Conservation (phyloP, 2,888 invertebrate genomes). For the Microchrysa polita region DNA sequence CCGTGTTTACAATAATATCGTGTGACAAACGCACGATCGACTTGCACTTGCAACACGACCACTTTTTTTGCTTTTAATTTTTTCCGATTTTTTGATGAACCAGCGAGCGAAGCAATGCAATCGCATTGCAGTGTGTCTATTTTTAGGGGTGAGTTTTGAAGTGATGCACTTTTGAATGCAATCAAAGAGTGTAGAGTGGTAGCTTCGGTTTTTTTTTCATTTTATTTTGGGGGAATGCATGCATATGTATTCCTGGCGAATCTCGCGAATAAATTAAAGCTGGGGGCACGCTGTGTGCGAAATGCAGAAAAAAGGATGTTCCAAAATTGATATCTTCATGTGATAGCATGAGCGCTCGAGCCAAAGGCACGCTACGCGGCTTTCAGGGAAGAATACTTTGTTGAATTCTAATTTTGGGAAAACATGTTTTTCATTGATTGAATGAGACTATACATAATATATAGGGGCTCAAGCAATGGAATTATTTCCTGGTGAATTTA, state of each 20-base stretch:
- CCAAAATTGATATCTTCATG: conserved; percentile 1
- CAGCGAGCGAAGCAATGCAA: background rate
- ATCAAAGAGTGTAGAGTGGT: background rate
- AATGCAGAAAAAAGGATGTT: conserved; percentile 5
- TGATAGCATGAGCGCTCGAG: background rate
- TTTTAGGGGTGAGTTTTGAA: conserved; percentile 29
- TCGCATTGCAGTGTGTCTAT: conserved; percentile 36
- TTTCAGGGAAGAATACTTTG: too few relatives aligned
- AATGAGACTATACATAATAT: too few relatives aligned
- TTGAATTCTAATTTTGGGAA: too few relatives aligned
- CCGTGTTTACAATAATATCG: conserved; percentile 45
- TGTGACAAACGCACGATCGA: conserved; percentile 45
- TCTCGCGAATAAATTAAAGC: conserved; percentile 16
- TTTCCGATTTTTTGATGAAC: background rate
- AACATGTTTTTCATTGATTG: too few relatives aligned
- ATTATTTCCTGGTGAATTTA: too few relatives aligned
- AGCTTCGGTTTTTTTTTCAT: too few relatives aligned
- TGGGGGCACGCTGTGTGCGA: conserved; percentile 6
- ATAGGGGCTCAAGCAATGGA: too few relatives aligned
- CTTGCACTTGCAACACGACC: conserved; percentile 40
- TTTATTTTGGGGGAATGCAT: background rate
- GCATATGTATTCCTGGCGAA: background rate
- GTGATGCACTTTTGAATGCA: conserved; percentile 10
- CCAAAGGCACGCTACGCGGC: too few relatives aligned
- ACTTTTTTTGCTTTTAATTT: too few relatives aligned